Base-by-base conservation (phyloP, 1,140 invertebrate species). In the Cyclargus thomasi region DNA sequence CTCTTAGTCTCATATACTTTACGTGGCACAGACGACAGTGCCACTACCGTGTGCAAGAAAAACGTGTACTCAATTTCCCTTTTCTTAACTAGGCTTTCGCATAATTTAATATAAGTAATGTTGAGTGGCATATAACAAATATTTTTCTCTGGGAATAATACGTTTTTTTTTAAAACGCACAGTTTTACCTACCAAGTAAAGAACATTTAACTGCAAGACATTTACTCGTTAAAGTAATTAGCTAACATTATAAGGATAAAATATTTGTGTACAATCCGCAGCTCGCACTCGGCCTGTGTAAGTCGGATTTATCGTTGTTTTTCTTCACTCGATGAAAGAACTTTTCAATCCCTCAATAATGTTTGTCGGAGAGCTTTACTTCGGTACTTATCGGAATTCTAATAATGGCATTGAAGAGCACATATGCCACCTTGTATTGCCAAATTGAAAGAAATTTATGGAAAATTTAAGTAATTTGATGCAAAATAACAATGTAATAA, bases 281-380 rank as follows among this genome's bases (percentile, higher is more conserved):
- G 74, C 70, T 69, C 72, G 73, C 65, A 76, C 72, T 82, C 72
- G 67, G 70, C 72, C 73, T 67, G 71, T 65, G 74, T 82, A 83
- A 82, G 75, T 83, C 78, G 77, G 80, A 87, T 85, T 87, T 87
- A 87, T 85, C 76, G 80, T 77, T 87, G 83, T 85, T 86, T 85
- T 86, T 86, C 79, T 79, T 83, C 64, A 73, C 69, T 73, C 72
- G 63, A 68, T 69, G 71, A 67, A 74, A 70, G 71, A 83, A 87
- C 74, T 87, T 85, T 79, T 74, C 78, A 85, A 82, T 80, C 78
- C 76, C 77, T 79, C 74, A 67, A 69, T 70, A 74, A 78, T 83
- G 82, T 85, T 86, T 86, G 78, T 77, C 63, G 70, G 79, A 78
- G 74, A 77, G 82, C 79, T 86, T 47, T 80, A 86, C 73, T 67